Evolutionary conservation across 2,113 vertebrate genomes (phyloP).

Genomic region (Procavia capensis): DNA sequence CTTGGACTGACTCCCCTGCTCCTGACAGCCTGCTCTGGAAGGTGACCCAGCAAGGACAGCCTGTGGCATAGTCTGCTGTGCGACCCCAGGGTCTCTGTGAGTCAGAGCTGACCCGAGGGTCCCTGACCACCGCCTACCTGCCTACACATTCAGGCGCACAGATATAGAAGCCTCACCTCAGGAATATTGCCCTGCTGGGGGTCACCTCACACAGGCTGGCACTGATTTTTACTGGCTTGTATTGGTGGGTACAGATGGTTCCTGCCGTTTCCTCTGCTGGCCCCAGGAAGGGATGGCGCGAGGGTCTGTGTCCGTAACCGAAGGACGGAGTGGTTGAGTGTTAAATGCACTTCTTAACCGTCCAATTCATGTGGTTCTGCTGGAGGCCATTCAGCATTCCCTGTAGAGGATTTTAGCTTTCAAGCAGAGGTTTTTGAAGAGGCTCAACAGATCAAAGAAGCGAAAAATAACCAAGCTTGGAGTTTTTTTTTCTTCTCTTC

Average conservation of each 20-base stretch:
- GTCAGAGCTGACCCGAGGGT: too few species aligned
- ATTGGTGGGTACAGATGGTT: not conserved
- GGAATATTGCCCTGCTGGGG: rapidly evolving
- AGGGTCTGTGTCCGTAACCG: not conserved
- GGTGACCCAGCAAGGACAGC: too few species aligned
- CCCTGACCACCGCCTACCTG: too few species aligned
- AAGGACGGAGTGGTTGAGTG: not conserved
- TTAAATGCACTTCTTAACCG: rapidly evolving
- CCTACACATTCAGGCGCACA: not conserved
- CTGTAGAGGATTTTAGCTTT: not conserved
- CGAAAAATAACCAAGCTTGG: not conserved
- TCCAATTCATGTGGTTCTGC: not conserved
- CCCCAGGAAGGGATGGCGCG: not conserved
- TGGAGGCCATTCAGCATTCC: not conserved
- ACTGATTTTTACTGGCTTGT: too few species aligned
- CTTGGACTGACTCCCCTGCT: too few species aligned
- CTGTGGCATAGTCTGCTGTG: too few species aligned
- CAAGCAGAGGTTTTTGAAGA: slow-evolving; percentile 27
- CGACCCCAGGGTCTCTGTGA: too few species aligned
- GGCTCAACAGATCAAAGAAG: slow-evolving; percentile 46
- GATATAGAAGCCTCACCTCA: not conserved
- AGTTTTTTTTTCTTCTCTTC: not conserved
- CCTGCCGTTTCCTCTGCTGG: too few species aligned
- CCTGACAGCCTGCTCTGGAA: too few species aligned
- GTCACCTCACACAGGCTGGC: rapidly evolving